Evolutionary conservation across 2,888 invertebrate genomes (phyloP), one percentile per base, ranked within the genome.

Genomic region (Oscheius myriophilus): DNA sequence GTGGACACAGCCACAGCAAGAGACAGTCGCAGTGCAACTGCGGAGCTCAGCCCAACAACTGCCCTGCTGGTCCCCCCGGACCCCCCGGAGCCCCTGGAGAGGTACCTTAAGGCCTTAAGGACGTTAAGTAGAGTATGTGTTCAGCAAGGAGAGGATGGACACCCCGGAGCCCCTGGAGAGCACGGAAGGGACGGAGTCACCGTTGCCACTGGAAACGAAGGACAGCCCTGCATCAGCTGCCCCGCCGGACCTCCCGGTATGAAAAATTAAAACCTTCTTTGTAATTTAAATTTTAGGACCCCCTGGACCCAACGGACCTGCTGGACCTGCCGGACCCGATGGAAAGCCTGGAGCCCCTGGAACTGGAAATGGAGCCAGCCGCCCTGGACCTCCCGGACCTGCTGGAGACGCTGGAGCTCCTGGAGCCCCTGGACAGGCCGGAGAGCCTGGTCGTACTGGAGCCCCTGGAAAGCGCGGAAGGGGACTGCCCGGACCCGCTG

Each of bases 401-500:
- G 67, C 75, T 64, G 75, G 75, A 71, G 62, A 70, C 25, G 55
- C 61, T 12, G 75, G 73, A 59, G 66, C 64, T 12, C 67, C 70
- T 26, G 72, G 71, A 4, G 26, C 33, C 3, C 70, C 57, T 53
- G 73, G 72, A 61, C 68, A 65, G 49, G 67, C 70, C 46, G 77
- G 77, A 66, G 68, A 59, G 39, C 62, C 67, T 18, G 76, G 76
- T 70, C 65, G 61, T 26, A 57, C 61, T 9, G 79, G 77, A 63
- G 58, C 57, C 7, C 63, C 77, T 11, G 80, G 80, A 67, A 71
- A 71, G 64, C 72, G 74, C 21, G 64, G 62, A 25, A 69, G 69
- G 21, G 79, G 76, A 67, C 72, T 71, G 16, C 73, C 76, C 1
- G 72, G 78, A 69, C 55, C 71, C 54, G 23, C 63, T 16, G 63